Base-by-base conservation (phyloP, 2,888 invertebrate species). In the Acronicta leporina region DNA sequence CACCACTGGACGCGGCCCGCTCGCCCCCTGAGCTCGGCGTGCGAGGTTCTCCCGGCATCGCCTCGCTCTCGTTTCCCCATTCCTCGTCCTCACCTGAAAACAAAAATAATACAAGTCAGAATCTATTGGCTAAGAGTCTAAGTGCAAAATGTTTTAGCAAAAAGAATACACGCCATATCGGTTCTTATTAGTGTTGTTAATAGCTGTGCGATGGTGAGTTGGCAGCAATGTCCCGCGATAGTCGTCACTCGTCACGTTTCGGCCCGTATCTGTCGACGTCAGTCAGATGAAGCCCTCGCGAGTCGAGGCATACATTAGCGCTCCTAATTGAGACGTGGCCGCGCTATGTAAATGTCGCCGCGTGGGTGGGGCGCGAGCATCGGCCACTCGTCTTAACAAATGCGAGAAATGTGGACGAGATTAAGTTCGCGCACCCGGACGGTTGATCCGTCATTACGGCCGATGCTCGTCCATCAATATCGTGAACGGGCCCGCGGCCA, bases 61-160 rank as follows among this genome's bases (percentile, higher is more conserved):
- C 93, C 87, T 95, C 95, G 88, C 92, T 94, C 88, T 95, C 95
- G 92, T 94, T 92, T 92, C 95, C 95, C 96, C 96, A 95, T 95
- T 95, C 95, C 94, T 95, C 95, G 92, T 95, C 95, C 90, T 96
- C 96, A 91, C 96, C 96, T 96, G 95, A 61, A 95, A 95, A 81
- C 74, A 84, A 82, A 81, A 83, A 83, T 68, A 57, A 55, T 25
- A 44, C 52, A 45, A 59, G 33, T 70, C 43, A 67, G 47, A 60
- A 63, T 70, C 57, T 65, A 82, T 84, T 80, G 75, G 82, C 61
- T 56, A 67, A 16, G 35, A 43, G 54, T 49, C 52, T 56, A 60
- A 57, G 51, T 51, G 75, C 63, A 79, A 75, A 83, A 78, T 71
- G 70, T 73, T 63, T 25, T 57, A 79, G 73, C 74, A 82, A 86